Percentiles rank a stretch among this genome's conserved stretches.
Conservation (phyloP, 2,888 invertebrate genomes). For the Rosalia funebris region DNA sequence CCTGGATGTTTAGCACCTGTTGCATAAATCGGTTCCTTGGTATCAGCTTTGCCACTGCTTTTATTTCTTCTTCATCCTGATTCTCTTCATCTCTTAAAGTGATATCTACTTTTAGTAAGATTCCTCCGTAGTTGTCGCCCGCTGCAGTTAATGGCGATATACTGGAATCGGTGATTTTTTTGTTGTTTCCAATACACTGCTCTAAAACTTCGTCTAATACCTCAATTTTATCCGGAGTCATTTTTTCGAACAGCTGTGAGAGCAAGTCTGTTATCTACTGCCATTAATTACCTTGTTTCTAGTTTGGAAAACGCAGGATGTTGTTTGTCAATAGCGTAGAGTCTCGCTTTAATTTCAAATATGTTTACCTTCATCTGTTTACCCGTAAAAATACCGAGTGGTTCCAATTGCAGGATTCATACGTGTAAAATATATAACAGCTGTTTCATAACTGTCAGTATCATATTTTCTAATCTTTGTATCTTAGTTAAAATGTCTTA, state of each 20-base stretch:
- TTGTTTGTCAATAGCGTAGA: too few species aligned
- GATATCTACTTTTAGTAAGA: slow-evolving; percentile 62
- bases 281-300: too few species aligned
- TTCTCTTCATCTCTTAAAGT: slow-evolving; percentile 42
- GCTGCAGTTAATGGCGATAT: slow-evolving; percentile 60
- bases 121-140: slow-evolving; percentile 71
- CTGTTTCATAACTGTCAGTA: too few species aligned
- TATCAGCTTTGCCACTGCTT: slow-evolving; percentile 37
- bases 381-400: too few species aligned
- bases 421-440: too few species aligned
- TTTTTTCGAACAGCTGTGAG: neutral
- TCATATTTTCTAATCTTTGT: too few species aligned
- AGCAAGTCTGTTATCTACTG: too few species aligned
- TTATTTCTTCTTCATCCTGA: slow-evolving; percentile 17
- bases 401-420: too few species aligned
- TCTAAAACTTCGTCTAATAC: neutral
- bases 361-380: too few species aligned
- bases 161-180: neutral
- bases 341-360: too few species aligned
- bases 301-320: too few species aligned
- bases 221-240: neutral
- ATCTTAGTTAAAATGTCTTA: too few species aligned
- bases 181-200: neutral
- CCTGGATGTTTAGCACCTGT: slow-evolving; percentile 64
- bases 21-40: slow-evolving; percentile 44